Conservation (phyloP, 2,888 invertebrate genomes). For the Stratiomys singularior region DNA sequence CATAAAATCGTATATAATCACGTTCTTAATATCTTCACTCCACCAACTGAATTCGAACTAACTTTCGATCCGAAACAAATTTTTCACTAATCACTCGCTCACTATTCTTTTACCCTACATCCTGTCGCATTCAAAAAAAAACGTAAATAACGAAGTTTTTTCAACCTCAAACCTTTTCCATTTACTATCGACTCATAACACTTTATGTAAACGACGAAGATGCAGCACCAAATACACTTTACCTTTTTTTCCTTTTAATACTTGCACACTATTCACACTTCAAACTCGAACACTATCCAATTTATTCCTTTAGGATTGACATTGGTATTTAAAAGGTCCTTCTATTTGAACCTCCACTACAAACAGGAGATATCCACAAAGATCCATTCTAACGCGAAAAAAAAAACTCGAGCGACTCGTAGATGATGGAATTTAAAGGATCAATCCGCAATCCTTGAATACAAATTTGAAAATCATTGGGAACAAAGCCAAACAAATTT, state of each 20-base stretch:
- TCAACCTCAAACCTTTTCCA: background rate
- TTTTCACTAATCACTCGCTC: conserved; percentile 9
- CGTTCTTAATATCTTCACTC: too few species aligned
- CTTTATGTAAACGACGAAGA: background rate
- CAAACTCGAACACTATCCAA: conserved; percentile 13
- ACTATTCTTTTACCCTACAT: background rate
- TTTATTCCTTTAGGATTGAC: background rate
- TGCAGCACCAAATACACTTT: background rate
- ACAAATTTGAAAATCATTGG: conserved; percentile 41
- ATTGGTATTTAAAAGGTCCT: background rate
- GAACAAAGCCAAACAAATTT: background rate
- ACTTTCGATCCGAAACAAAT: background rate
- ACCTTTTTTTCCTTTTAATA: background rate
- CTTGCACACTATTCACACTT: conserved; percentile 7
- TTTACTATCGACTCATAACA: conserved; percentile 1
- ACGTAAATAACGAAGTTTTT: background rate
- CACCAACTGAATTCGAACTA: too few species aligned
- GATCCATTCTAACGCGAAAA: too few species aligned
- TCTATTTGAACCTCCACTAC: background rate
- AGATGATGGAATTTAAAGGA: conserved; percentile 1
- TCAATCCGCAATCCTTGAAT: conserved; percentile 10
- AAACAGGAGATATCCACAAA: too few species aligned
- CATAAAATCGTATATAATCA: background rate
- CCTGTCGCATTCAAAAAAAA: background rate
- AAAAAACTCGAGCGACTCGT: too few species aligned